Evolutionary conservation across 2,113 vertebrate genomes (phyloP).

Genomic region (Picathartes gymnocephalus): DNA sequence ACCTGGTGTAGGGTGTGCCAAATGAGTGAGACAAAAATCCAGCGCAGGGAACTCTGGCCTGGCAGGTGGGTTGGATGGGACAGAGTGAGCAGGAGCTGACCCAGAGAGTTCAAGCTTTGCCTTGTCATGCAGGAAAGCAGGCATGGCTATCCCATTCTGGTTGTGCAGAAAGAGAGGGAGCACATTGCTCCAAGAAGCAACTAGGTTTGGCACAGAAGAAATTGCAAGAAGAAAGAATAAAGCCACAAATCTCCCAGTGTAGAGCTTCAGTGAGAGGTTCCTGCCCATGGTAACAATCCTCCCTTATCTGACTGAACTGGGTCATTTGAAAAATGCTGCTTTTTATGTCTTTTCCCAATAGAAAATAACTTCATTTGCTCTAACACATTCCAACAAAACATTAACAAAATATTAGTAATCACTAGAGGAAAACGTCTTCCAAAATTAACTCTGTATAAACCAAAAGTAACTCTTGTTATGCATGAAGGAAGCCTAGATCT

Average conservation of each 20-base stretch:
- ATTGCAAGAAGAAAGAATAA: neutral
- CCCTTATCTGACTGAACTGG: neutral
- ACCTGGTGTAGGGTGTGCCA: neutral
- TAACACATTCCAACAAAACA: neutral
- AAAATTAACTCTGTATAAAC: neutral
- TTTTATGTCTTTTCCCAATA: neutral
- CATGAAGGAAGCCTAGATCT: neutral
- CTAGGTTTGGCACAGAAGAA: neutral
- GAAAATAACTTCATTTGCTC: neutral
- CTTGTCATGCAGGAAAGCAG: accelerated
- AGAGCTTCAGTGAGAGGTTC: neutral
- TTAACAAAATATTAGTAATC: neutral
- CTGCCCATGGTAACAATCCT: neutral
- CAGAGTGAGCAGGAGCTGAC: neutral
- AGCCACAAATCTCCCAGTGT: neutral
- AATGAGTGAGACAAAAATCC: neutral
- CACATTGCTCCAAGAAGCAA: neutral
- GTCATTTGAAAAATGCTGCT: neutral
- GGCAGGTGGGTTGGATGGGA: accelerated
- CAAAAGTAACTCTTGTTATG: neutral
- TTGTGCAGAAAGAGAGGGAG: neutral
- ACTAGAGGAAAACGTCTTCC: neutral
- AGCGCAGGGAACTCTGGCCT: neutral
- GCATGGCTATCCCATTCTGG: neutral
- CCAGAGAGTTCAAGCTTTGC: neutral